A percentile compares a stretch with the other conserved stretches of the same genome.
Conservation (phyloP, 1,140 invertebrate species). For the Ceratoteleas bidentatus region DNA sequence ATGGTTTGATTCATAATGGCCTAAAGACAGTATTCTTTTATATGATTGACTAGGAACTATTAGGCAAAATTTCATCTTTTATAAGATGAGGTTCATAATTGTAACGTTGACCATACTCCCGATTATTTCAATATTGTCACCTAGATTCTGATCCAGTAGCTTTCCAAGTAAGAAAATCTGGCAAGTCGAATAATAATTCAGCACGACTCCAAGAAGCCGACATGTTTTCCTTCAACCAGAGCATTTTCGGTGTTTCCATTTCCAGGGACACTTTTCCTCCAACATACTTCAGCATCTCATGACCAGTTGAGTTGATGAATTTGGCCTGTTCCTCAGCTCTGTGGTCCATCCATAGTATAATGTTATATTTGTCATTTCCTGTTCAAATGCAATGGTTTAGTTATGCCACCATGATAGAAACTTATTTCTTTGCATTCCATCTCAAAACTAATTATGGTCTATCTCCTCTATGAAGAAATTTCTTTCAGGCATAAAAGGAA, state of each 20-base stretch:
- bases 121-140: slow-evolving; percentile 76
- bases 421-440: too few relatives aligned
- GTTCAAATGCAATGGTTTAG: background rate
- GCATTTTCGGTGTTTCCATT: slow-evolving; percentile 97
- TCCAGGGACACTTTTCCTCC: slow-evolving; percentile 96
- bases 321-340: slow-evolving; percentile 91
- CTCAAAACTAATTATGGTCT: too few relatives aligned
- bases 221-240: slow-evolving; percentile 95
- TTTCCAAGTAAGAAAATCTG: slow-evolving; percentile 97
- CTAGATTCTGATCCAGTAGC: slow-evolving; percentile 89
- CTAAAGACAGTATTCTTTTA: too few relatives aligned
- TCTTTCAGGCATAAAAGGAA: too few relatives aligned
- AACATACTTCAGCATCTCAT: slow-evolving; percentile 91
- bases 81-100: too few relatives aligned
- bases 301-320: slow-evolving; percentile 89
- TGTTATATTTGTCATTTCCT: slow-evolving; percentile 88
- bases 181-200: slow-evolving; percentile 93
- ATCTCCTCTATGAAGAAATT: too few relatives aligned
- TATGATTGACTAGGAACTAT: too few relatives aligned
- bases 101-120: too few relatives aligned
- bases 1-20: too few relatives aligned
- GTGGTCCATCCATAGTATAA: slow-evolving; percentile 99
- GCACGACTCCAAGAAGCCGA: slow-evolving; percentile 85
- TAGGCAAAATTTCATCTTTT: too few relatives aligned
- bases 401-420: too few relatives aligned